A percentile compares a stretch with the other conserved stretches of the same genome.
Evolutionary conservation across 2,797 vertebrate species (phyloP).

Genomic region (Serranus cabrilla): DNA sequence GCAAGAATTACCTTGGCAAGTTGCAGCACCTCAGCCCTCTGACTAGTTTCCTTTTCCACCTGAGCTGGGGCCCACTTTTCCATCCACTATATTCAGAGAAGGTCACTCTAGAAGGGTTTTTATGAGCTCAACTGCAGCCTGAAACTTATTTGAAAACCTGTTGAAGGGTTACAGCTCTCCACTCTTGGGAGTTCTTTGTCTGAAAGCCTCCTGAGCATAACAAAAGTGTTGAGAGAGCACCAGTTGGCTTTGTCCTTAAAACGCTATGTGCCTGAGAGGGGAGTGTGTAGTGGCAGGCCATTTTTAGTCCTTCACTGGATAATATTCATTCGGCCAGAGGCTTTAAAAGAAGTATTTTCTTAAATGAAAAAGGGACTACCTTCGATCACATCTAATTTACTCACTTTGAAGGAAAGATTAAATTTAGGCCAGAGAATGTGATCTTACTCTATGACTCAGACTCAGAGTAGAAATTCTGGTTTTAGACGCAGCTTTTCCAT

Average conservation of each 20-base stretch:
- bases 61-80: slow-evolving; percentile 54
- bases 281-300: slow-evolving; percentile 34
- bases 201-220: slow-evolving; percentile 52
- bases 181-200: slow-evolving; percentile 41
- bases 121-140: slow-evolving; percentile 56
- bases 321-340: slow-evolving; percentile 35
- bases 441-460: slow-evolving; percentile 19
- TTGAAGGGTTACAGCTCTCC: slow-evolving; percentile 45
- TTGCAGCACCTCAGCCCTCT: slow-evolving; percentile 18
- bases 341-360: slow-evolving; percentile 27
- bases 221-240: slow-evolving; percentile 61
- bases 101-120: slow-evolving; percentile 59
- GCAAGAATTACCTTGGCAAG: slow-evolving; percentile 40
- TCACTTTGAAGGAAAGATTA: slow-evolving; percentile 29
- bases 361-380: slow-evolving; percentile 11
- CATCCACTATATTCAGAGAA: slow-evolving; percentile 38
- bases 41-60: slow-evolving; percentile 56
- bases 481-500: slow-evolving; percentile 34
- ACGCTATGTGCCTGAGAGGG: slow-evolving; percentile 34
- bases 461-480: slow-evolving; percentile 45
- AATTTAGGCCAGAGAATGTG: slow-evolving; percentile 47
- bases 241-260: slow-evolving; percentile 54
- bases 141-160: slow-evolving; percentile 60
- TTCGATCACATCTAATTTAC: slow-evolving; percentile 37
- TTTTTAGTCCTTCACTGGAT: slow-evolving; percentile 35